Evolutionary conservation across 2,113 vertebrate genomes (phyloP).

Genomic region (Struthio camelus): DNA sequence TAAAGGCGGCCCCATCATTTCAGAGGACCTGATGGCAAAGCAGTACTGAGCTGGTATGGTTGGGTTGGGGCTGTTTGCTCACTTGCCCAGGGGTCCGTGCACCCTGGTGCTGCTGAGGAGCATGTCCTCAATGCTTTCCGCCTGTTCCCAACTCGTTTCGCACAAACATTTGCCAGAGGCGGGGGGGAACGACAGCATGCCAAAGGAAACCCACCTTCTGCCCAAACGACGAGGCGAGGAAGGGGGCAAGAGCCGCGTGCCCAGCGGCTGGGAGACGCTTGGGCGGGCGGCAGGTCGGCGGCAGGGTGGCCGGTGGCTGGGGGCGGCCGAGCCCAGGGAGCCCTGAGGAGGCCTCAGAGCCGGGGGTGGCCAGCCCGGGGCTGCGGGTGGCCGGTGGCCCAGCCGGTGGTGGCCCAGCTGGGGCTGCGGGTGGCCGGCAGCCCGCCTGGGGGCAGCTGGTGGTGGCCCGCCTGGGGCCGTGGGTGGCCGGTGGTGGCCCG

Average conservation of each 20-base stretch:
- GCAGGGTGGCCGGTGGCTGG: no score
- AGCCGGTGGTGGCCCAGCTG: neutral
- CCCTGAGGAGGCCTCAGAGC: neutral
- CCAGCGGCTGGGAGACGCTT: no score
- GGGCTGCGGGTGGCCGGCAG: neutral
- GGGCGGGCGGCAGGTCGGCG: rapidly evolving
- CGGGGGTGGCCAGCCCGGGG: neutral
- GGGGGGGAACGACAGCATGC: neutral
- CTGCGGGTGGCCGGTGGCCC: neutral
- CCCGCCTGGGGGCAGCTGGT: no score
- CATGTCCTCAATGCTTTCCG: neutral
- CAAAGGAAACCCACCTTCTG: no score
- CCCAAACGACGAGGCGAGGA: no score
- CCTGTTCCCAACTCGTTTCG: neutral
- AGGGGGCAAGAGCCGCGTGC: no score
- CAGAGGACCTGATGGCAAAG: neutral
- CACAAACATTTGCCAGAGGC: neutral
- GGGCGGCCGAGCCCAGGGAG: no score
- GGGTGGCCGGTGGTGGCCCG: no score
- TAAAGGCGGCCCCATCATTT: neutral
- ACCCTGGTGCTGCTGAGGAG: no score
- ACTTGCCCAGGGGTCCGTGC: no score
- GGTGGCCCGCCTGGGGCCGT: no score
- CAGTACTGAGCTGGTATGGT: no score
- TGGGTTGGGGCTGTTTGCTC: neutral